Evolutionary conservation across 2,888 invertebrate species (phyloP).

Genomic region (Dicyrtoma fusca): DNA sequence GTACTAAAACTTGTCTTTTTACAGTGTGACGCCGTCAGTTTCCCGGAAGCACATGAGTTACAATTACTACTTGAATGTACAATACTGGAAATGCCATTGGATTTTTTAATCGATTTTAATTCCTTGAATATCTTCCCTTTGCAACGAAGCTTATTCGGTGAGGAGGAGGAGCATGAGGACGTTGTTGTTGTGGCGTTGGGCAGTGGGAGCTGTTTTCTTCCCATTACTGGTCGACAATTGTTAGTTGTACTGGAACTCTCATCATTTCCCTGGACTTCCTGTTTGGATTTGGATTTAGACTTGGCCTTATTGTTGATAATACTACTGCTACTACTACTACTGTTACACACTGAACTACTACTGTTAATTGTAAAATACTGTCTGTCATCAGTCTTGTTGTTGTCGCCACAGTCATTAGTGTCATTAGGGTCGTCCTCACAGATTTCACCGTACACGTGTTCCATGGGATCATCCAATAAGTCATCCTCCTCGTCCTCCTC

Average conservation of each 20-base stretch:
- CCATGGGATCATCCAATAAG: constrained; percentile 34
- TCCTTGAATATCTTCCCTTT: constrained; percentile 40
- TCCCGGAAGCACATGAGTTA: neutral
- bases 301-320: constrained; percentile 37
- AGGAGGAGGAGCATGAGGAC: no score
- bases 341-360: no score
- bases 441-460: constrained; percentile 55
- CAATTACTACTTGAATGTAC: no score
- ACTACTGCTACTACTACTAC: constrained; percentile 31
- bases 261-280: neutral
- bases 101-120: constrained; percentile 12
- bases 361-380: constrained; percentile 49
- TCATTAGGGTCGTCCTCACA: constrained; percentile 45
- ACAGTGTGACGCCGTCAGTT: neutral
- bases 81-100: no score
- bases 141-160: constrained; percentile 39
- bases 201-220: neutral
- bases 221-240: neutral
- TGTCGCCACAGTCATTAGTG: constrained; percentile 6
- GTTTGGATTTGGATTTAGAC: constrained; percentile 12
- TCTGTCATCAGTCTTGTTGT: constrained; percentile 39
- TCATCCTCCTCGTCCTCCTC: constrained; percentile 7
- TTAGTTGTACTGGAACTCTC: neutral
- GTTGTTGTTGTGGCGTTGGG: no score
- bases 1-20: constrained; percentile 29